A percentile compares a stretch with the other conserved stretches of the same genome.
Evolutionary conservation across 92 coral and sea anemone genomes (phyloP).

Genomic region (Epizoanthus scotinus): DNA sequence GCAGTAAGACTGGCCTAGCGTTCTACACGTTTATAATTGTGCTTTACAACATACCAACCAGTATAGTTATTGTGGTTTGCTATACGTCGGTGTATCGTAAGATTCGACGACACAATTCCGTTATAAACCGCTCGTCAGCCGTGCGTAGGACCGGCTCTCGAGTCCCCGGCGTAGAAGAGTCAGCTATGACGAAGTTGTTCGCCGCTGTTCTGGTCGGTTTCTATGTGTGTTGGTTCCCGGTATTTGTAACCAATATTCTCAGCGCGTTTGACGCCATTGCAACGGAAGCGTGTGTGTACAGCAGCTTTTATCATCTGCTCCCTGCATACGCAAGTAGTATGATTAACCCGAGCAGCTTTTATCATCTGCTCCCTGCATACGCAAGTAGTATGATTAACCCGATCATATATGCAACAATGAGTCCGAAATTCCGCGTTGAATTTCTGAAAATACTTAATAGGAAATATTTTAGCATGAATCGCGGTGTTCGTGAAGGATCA

Average conservation of each 20-base stretch:
- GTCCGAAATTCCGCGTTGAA: neutral
- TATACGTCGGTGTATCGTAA: neutral
- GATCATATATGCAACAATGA: neutral
- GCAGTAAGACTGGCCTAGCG: neutral
- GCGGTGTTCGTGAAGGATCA: too few species aligned
- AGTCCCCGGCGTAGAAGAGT: neutral
- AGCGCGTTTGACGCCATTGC: slow-evolving; percentile 9
- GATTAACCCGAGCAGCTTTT: too few species aligned
- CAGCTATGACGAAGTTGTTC: neutral
- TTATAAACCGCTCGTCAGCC: neutral
- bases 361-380: neutral
- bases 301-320: neutral
- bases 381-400: too few species aligned
- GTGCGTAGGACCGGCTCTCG: neutral
- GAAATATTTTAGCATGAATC: neutral
- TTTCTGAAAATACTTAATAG: neutral
- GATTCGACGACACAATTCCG: neutral
- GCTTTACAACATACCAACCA: neutral
- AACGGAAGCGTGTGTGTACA: neutral
- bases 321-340: neutral
- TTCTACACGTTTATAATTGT: slow-evolving; percentile 1
- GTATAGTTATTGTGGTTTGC: neutral
- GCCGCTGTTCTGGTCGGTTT: neutral
- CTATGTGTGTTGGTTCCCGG: neutral
- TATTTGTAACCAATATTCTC: neutral